Conservation (phyloP, 2,888 invertebrate species). For the Amorpha juglandis region DNA sequence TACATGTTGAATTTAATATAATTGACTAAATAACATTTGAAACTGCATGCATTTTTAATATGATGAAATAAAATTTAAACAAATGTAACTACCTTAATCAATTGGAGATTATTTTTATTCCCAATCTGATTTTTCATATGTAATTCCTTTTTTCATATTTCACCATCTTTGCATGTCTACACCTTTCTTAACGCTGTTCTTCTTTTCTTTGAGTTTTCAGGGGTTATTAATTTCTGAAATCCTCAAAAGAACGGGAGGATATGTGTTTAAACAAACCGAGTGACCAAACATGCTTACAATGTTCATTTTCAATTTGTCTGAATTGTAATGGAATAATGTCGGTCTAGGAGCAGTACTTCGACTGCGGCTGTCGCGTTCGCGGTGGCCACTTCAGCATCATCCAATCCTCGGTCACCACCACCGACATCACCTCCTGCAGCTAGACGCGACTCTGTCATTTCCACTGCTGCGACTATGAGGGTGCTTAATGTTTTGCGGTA, state of each 20-base stretch:
- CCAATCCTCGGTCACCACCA: slow-evolving; percentile 89
- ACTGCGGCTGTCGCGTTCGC: slow-evolving; percentile 96
- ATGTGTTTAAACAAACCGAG: neutral
- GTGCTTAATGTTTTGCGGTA: slow-evolving; percentile 93
- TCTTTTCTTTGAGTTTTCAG: neutral
- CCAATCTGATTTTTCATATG: neutral
- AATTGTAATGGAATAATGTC: slow-evolving; percentile 30
- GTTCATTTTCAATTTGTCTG: neutral
- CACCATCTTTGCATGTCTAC: slow-evolving; percentile 27
- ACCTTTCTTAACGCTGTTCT: slow-evolving; percentile 17
- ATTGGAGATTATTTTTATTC: slow-evolving; percentile 2
- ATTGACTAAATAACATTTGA: neutral
- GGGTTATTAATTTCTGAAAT: neutral
- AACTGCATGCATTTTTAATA: slow-evolving; percentile 6
- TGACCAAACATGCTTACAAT: neutral
- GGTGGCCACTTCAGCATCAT: slow-evolving; percentile 94
- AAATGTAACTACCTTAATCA: neutral
- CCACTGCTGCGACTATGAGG: slow-evolving; percentile 97
- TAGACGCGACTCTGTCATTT: slow-evolving; percentile 89
- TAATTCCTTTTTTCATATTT: slow-evolving; percentile 2
- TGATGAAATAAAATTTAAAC: neutral
- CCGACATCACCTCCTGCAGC: slow-evolving; percentile 78
- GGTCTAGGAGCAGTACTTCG: slow-evolving; percentile 90
- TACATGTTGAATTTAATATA: too few species aligned
- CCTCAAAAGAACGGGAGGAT: neutral